Percentiles rank a stretch among this genome's conserved stretches.
Evolutionary conservation across 2,888 invertebrate species (phyloP).

Genomic region (Mactromeris polynyma): DNA sequence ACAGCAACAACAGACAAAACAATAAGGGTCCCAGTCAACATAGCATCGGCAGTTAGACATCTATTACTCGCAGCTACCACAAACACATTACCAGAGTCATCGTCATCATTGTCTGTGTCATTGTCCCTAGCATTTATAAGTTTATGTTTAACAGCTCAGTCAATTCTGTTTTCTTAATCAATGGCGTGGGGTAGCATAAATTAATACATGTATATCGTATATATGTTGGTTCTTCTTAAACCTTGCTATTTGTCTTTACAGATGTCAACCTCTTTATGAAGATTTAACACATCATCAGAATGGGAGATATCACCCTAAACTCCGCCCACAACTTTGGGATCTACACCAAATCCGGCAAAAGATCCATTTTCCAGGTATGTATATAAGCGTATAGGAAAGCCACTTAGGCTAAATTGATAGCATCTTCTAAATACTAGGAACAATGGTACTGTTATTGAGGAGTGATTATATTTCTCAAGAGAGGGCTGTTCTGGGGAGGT

Average conservation of each 20-base stretch:
- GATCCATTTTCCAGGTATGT: conserved; percentile 78
- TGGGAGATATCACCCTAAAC: conserved; percentile 43
- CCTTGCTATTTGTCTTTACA: neutral
- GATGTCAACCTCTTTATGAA: too few species aligned
- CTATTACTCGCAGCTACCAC: neutral
- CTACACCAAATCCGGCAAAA: conserved; percentile 78
- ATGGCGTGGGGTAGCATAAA: too few species aligned
- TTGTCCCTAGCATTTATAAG: neutral
- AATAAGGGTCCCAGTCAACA: neutral
- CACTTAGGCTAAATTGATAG: too few species aligned
- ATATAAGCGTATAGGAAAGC: too few species aligned
- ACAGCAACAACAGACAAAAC: too few species aligned
- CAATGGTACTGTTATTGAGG: too few species aligned
- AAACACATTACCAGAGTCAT: neutral
- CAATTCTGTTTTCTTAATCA: too few species aligned
- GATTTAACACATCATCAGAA: neutral
- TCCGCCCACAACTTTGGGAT: conserved; percentile 81
- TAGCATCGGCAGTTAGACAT: neutral
- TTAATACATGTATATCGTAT: too few species aligned
- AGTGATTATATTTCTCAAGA: too few species aligned
- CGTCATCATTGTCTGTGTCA: neutral
- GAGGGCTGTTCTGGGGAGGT: too few species aligned
- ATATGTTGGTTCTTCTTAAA: too few species aligned
- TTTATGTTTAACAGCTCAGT: neutral
- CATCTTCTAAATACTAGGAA: too few species aligned